Percentiles rank a stretch among this genome's conserved stretches.
phyloP scores from a whole-genome alignment of 2,797 vertebrate genomes.

The Esox lucius region DNA sequence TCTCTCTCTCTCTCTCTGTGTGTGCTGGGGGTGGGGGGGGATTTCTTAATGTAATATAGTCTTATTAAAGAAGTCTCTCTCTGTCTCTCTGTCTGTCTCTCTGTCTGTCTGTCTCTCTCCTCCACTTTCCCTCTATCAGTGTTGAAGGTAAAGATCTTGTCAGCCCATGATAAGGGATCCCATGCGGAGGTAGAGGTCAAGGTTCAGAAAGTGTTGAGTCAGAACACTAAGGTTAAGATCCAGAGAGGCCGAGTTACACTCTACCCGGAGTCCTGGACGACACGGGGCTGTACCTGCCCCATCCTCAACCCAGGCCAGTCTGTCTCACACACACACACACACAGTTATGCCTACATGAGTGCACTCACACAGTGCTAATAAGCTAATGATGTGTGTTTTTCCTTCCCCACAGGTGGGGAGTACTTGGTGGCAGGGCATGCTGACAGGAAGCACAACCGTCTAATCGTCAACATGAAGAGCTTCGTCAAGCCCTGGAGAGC shows the following conservation, averaged over 20 bases:
- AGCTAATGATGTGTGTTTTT: background rate
- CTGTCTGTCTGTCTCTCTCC: background rate
- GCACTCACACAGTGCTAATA: background rate
- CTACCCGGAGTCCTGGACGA: slow-evolving; percentile 97
- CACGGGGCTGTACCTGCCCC: slow-evolving; percentile 93
- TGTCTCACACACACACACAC: background rate
- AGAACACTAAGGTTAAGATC: slow-evolving; percentile 87
- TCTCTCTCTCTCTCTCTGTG: background rate
- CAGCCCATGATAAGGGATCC: slow-evolving; percentile 95
- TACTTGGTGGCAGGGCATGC: slow-evolving; percentile 93
- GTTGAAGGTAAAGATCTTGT: slow-evolving; percentile 91
- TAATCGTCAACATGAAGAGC: slow-evolving; percentile 97
- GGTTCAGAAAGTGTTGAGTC: slow-evolving; percentile 91
- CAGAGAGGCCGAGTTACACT: slow-evolving; percentile 81
- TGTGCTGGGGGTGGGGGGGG: too few relatives aligned
- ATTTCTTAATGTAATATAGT: too few relatives aligned
- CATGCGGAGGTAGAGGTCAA: slow-evolving; percentile 96
- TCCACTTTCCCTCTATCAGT: slow-evolving; percentile 64
- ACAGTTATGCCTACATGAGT: background rate
- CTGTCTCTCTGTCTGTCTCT: background rate
- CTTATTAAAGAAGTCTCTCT: too few relatives aligned
- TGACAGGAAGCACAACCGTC: slow-evolving; percentile 82
- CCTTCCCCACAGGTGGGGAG: slow-evolving; percentile 79
- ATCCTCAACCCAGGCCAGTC: slow-evolving; percentile 92
- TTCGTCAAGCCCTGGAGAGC: slow-evolving; percentile 94